Conservation (phyloP, 2,797 vertebrate species). For the Sphaeramia orbicularis region DNA sequence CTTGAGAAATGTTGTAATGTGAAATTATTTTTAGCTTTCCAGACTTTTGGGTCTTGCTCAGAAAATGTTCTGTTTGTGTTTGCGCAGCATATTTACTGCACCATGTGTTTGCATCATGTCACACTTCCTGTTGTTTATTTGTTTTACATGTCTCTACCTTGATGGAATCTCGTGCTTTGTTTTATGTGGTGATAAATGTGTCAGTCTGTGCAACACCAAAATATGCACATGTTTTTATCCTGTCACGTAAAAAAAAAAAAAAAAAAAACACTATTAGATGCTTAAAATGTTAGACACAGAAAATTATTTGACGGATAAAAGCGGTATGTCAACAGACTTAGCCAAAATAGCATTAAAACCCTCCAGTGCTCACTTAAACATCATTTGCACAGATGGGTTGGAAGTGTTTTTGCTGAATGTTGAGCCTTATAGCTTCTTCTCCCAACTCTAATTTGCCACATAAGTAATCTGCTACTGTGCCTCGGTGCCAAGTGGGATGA, state of each 20-base stretch:
- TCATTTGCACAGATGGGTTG: conserved; percentile 38
- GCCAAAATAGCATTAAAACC: conserved; percentile 20
- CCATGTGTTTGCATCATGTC: conserved; percentile 58
- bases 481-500: conserved; percentile 57
- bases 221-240: neutral
- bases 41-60: conserved; percentile 23
- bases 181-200: conserved; percentile 27
- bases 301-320: neutral
- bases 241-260: too few species aligned
- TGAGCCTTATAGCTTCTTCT: conserved; percentile 41
- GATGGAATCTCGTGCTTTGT: conserved; percentile 24
- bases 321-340: conserved; percentile 19
- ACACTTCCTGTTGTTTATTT: conserved; percentile 28
- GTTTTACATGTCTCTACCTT: conserved; percentile 9
- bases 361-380: conserved; percentile 32
- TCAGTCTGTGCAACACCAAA: conserved; percentile 12
- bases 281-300: too few species aligned
- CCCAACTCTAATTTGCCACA: conserved; percentile 53
- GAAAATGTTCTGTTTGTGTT: conserved; percentile 30
- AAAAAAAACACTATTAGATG: too few species aligned
- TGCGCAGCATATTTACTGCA: conserved; percentile 7
- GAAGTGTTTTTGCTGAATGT: conserved; percentile 52
- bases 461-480: conserved; percentile 55
- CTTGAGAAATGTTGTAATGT: conserved; percentile 23
- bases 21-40: conserved; percentile 41